Base-by-base conservation (phyloP, 2,113 vertebrate species). In the Neomonachus schauinslandi region DNA sequence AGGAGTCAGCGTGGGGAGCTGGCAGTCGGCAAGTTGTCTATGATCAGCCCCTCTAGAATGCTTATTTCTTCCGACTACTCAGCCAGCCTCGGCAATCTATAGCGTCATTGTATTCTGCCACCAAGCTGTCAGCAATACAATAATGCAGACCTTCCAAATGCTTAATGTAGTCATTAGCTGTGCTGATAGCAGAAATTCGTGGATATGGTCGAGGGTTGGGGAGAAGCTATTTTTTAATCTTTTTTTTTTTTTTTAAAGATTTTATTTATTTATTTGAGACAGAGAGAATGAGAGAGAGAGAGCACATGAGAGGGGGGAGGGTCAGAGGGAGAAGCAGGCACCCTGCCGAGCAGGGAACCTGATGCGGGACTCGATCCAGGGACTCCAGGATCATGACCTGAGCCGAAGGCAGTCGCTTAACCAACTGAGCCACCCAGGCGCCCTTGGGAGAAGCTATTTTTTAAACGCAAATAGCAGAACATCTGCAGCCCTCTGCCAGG, bases 181-280 rank as follows among this genome's bases (percentile, higher is more conserved):
- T 91, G 72, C 89, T 46, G 26, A 71, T 55, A 72, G 94, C 96
- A 95, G 95, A 95, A 94, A 96, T 95, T 82, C 19, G 18, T 88
- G 81, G 55, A 65, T 91, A 74, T 94, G 74, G 63, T 67, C 82
- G 55, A 72, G 72, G n/a, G 61, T 46, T 94, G 57, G 69, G 19
- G 76, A 97, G 92, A 96, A 86, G 65, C 81, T 97, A 72, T 86
- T 95, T 98, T 96, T 94, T 22, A 89, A 97, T 97, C 67, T 86
- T 95, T 98, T 96, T 94, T 22, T 97, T 67, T 86, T 95, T 98
- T 96, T 94, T 22, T n/a, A n/a, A n/a, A n/a, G n/a, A n/a, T n/a
- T n/a, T n/a, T n/a, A n/a, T n/a, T n/a, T n/a, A n/a, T n/a, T n/a
- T n/a, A n/a, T n/a, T n/a, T n/a, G n/a, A n/a, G n/a, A n/a, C n/a